Evolutionary conservation across 1,140 invertebrate species (phyloP), one percentile per base, ranked within the genome.

Genomic region (Latrodectus geometricus): DNA sequence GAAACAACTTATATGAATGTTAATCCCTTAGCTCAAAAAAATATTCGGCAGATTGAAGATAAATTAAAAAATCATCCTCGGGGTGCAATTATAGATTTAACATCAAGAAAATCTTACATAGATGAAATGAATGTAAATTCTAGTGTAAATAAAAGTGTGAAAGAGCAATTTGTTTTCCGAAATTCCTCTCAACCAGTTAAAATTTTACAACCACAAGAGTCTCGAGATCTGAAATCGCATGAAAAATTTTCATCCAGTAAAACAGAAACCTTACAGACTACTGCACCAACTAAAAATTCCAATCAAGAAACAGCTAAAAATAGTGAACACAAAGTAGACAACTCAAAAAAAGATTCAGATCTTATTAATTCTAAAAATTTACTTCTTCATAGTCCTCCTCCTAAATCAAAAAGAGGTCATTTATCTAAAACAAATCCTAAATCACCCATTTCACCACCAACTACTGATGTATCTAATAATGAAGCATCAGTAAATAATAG

Each of bases 1-100:
- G 85, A 86, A 79, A 56, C 72, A 73, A 80, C 75, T 48, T 86
- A 86, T 9, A 86, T 80, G 69, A 86, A 85, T 77, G 75, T 85
- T n/a, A 85, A 85, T 61, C 75, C 83, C 20, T 50, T 85, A n/a
- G 83, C 77, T 50, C 85, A 86, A 56, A 86, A 86, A 86, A 86
- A 86, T 80, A 79, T 86, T 17, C 85, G 70, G 0, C 85, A 86
- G 54, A 79, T 86, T 52, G 85, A 86, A 74, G 85, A 86, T 52
- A 86, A 79, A 65, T 20, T 86, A 66, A 79, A 79, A 50, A 73
- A 80, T 73, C 87, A 88, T 86, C 87, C 81, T 68, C 75, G 87
- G 52, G 87, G 87, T n/a, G 87, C 87, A 48, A 85, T 88, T 7
- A 88, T 88, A 75, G 87, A 88, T 49, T 69, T 88, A 54, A 88